Conservation (phyloP, 2,113 vertebrate species). For the Crocuta crocuta region DNA sequence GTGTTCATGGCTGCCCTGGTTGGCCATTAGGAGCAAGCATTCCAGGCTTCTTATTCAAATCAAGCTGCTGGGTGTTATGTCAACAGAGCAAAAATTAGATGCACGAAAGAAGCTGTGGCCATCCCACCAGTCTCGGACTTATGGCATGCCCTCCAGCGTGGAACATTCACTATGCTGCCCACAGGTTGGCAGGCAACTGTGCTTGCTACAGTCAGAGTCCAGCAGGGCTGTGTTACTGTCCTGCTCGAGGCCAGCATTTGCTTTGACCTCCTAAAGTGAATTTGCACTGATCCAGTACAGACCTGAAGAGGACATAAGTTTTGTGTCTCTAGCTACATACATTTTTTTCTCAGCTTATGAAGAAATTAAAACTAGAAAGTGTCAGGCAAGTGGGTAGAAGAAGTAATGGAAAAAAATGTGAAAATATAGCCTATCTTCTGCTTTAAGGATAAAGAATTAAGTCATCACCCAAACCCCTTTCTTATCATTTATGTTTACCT, state of each 20-base stretch:
- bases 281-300: constrained; percentile 8
- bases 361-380: constrained; percentile 60
- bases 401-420: background rate
- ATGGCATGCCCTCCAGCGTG: rapidly evolving
- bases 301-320: constrained; percentile 27
- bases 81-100: constrained; percentile 22
- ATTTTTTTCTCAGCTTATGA: constrained; percentile 55
- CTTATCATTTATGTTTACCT: constrained; percentile 13
- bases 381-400: background rate
- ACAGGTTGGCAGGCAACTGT: background rate
- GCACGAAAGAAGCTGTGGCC: background rate
- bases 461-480: constrained; percentile 22
- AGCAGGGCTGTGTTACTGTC: background rate
- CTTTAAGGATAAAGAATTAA: constrained; percentile 12
- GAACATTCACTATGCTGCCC: background rate
- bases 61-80: background rate
- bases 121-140: background rate
- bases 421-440: constrained; percentile 38
- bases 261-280: constrained; percentile 30
- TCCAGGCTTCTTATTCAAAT: constrained; percentile 44
- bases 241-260: background rate
- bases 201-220: background rate
- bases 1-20: background rate
- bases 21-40: constrained; percentile 9
- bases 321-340: background rate